Conservation (phyloP, 1,140 invertebrate genomes). For the Micrasema minimum region DNA sequence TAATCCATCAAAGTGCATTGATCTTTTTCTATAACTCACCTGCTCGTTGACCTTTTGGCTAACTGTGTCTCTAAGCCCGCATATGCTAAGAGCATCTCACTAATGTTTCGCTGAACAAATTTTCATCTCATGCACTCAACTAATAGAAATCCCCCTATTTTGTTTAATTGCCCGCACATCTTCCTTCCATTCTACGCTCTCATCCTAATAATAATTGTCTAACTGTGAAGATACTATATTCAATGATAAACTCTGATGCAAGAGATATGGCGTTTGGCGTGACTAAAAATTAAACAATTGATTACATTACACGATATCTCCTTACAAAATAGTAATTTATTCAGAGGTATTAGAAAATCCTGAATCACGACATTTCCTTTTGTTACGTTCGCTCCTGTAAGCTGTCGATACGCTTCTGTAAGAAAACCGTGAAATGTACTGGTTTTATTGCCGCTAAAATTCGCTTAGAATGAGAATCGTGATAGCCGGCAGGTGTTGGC, state of each 20-base stretch:
- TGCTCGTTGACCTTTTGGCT: conserved; percentile 20
- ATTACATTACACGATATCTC: no score
- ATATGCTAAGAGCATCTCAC: conserved; percentile 2
- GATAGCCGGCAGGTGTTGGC: no score
- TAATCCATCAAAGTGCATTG: neutral
- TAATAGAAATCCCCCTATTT: conserved; percentile 2
- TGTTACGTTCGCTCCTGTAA: no score
- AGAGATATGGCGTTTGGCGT: neutral
- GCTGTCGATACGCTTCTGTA: no score
- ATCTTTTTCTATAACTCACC: conserved; percentile 8
- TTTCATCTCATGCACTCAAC: conserved; percentile 18
- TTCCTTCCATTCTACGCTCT: conserved; percentile 11
- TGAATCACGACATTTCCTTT: no score
- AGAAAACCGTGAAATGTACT: no score
- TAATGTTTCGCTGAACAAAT: conserved; percentile 26
- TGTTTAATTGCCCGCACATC: conserved; percentile 23
- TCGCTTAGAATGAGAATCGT: no score
- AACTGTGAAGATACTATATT: no score
- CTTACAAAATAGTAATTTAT: no score
- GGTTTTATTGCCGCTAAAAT: no score
- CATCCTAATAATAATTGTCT: neutral
- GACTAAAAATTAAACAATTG: conserved; percentile 5
- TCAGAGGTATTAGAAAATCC: no score
- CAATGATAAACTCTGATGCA: neutral
- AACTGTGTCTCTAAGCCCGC: conserved; percentile 4